phyloP scores from a whole-genome alignment of 1,140 invertebrate species.

The Lordiphosa stackelbergi region DNA sequence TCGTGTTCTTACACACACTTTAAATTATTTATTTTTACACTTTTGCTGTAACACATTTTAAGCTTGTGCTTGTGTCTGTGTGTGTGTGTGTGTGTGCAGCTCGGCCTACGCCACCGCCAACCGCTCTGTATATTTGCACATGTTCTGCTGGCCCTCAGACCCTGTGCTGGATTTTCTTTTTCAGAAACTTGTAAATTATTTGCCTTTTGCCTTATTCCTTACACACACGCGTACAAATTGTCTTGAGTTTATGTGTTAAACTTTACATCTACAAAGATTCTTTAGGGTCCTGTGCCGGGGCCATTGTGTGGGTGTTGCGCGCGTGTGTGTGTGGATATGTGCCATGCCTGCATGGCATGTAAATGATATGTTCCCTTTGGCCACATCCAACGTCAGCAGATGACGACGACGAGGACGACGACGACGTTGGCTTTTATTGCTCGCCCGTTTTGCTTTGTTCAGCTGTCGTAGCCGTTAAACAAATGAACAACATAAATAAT shows the following conservation, averaged over 20 bases:
- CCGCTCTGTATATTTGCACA: constrained; percentile 60
- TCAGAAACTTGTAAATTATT: constrained; percentile 74
- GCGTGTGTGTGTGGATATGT: constrained; percentile 30
- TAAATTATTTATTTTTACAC: constrained; percentile 76
- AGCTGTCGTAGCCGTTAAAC: constrained; percentile 68
- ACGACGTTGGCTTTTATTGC: constrained; percentile 46
- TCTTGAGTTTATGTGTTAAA: constrained; percentile 75
- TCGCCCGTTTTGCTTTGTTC: constrained; percentile 49
- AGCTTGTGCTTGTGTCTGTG: constrained; percentile 25
- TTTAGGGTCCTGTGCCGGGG: constrained; percentile 23
- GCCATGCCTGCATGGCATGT: constrained; percentile 61
- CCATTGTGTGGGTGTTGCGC: constrained; percentile 43
- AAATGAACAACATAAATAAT: constrained; percentile 77
- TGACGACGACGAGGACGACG: constrained; percentile 25
- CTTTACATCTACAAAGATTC: constrained; percentile 53
- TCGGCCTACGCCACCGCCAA: constrained; percentile 35
- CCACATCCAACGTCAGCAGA: constrained; percentile 53
- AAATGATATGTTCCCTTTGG: constrained; percentile 75
- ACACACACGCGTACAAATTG: constrained; percentile 71
- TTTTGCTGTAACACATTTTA: constrained; percentile 72
- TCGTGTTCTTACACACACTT: constrained; percentile 73
- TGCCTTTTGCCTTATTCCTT: constrained; percentile 73
- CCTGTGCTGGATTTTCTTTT: constrained; percentile 42
- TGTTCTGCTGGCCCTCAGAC: constrained; percentile 21
- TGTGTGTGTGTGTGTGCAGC: constrained; percentile 24